phyloP scores from a whole-genome alignment of 2,113 vertebrate species.

The Equus przewalskii region DNA sequence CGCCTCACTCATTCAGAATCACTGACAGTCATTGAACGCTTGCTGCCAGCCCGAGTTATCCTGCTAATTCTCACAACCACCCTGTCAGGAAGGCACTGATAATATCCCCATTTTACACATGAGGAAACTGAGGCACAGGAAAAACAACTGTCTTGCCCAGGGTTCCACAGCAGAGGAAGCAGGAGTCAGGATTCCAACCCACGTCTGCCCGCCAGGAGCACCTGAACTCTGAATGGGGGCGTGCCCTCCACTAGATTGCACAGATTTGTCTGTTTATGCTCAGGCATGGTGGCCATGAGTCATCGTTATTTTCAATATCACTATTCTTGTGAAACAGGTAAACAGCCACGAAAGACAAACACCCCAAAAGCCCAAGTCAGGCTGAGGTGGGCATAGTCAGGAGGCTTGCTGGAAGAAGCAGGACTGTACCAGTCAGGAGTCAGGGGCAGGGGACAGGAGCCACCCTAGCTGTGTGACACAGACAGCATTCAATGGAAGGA shows the following conservation, averaged over 20 bases:
- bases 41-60: accelerated
- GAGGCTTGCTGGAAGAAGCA: not conserved
- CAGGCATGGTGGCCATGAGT: not conserved
- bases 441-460: not conserved
- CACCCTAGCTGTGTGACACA: not conserved
- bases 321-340: not conserved
- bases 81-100: not conserved
- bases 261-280: not conserved
- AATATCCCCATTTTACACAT: not conserved
- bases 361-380: not conserved
- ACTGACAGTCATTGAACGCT: not conserved
- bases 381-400: not conserved
- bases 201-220: not conserved
- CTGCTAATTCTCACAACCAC: not conserved
- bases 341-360: not conserved
- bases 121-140: slow-evolving; percentile 13
- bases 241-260: not conserved
- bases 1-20: slow-evolving; percentile 7
- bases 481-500: not conserved
- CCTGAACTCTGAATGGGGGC: not conserved
- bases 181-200: not conserved
- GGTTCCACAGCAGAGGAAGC: not conserved
- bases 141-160: not conserved
- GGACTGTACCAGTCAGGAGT: accelerated
- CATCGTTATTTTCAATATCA: not conserved